Evolutionary conservation across 2,888 invertebrate species (phyloP), one percentile per base, ranked within the genome.

Genomic region (Hermaeophaga mercurialis): DNA sequence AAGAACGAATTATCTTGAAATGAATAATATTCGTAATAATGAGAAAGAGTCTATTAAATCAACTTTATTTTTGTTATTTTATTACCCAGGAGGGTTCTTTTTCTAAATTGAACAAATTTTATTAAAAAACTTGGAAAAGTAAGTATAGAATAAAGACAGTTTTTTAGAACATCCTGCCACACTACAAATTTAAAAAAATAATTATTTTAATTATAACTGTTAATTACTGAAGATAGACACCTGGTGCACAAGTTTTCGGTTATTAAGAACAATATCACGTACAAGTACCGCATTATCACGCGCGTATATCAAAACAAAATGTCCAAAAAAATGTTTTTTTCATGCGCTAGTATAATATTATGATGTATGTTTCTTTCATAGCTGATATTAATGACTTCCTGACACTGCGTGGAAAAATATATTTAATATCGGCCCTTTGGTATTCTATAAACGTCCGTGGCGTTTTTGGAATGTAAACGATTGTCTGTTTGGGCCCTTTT

Each of bases 391-490:
- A 53, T 57, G 57, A 57, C 57, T 57, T 57, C 57, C 57, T 45
- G 41, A 36, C 39, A 45, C 39, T 47, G 34, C 33, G 57, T 50
- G 41, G 41, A 50, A 50, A 41, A 50, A 53, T 53, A 57, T 48
- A 57, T 53, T 53, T 57, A 31, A 53, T 47, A 47, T 47, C 36
- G 46, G 46, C 47, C 38, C 28, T 36, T 57, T 31, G 31, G 53
- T 53, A 57, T 46, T 47, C 57, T n/a, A 36, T 36, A 26, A 34
- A 44, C 43, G 56, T 53, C n/a, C 53, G 53, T 22, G 22, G 48
- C 57, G 53, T 53, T 57, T 57, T 26, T 19, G 53, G 53, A 57
- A 57, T 57, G 53, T 48, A 53, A 57, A 57, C 52, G 39, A 57
- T 41, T 43, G 57, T 44, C 53, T 44, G 28, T 44, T 34, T 28